phyloP scores from a whole-genome alignment of 2,113 vertebrate genomes.

The Sinocyclocheilus rhinocerous region DNA sequence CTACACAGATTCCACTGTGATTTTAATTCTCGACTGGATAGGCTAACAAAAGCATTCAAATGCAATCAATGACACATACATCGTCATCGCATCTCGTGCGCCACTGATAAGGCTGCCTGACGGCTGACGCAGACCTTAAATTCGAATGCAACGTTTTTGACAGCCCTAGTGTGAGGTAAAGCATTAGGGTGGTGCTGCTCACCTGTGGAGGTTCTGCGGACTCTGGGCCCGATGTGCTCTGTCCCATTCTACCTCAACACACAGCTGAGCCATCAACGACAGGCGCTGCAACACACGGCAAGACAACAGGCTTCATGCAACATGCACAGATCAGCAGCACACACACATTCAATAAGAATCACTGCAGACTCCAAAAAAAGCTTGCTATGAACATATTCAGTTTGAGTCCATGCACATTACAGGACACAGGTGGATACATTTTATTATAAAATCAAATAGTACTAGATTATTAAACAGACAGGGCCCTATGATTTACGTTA shows the following conservation, averaged over 20 bases:
- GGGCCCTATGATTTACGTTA: too few relatives aligned
- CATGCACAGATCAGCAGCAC: conserved; percentile 30
- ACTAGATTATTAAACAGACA: neutral
- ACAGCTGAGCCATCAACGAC: conserved; percentile 78
- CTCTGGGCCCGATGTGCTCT: conserved; percentile 76
- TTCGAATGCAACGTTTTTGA: too few relatives aligned
- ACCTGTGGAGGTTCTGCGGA: conserved; percentile 68
- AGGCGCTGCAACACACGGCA: conserved; percentile 61
- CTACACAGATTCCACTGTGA: too few relatives aligned
- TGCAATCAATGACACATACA: too few relatives aligned
- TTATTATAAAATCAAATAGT: neutral
- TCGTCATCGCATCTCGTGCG: too few relatives aligned
- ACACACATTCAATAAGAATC: neutral
- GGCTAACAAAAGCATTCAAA: too few relatives aligned
- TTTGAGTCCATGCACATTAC: neutral
- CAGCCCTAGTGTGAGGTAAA: neutral
- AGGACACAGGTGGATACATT: neutral
- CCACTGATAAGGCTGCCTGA: too few relatives aligned
- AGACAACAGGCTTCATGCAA: conserved; percentile 46
- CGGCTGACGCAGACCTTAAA: too few relatives aligned
- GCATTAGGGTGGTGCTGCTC: conserved; percentile 22
- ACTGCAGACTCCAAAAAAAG: neutral
- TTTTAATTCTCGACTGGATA: too few relatives aligned
- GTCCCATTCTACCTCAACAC: conserved; percentile 79
- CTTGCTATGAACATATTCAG: neutral